Percentiles rank a stretch among this genome's conserved stretches.
These are phyloP conservation scores for Cyclargus thomasi DNA, from an alignment of 1,140 invertebrate species.

Conservation along the genomic window DNA sequence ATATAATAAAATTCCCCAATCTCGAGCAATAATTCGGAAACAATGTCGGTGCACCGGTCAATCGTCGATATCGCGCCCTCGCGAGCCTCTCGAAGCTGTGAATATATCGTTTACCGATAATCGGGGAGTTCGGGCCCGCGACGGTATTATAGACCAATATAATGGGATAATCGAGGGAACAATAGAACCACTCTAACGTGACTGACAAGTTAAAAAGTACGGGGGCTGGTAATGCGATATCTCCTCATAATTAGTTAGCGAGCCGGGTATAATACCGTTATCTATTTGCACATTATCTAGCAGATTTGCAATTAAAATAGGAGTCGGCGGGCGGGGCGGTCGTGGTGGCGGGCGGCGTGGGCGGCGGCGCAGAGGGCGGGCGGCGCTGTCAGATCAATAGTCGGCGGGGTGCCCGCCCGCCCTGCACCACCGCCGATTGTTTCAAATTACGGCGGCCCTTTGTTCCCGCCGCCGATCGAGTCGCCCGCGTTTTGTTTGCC, in stretches of 20 bases:
- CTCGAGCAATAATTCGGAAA: neutral
- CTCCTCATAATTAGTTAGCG: conserved; percentile 67
- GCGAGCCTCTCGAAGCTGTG: neutral
- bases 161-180: conserved; percentile 10
- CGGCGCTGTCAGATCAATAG: conserved; percentile 68
- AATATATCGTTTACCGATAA: conserved; percentile 6
- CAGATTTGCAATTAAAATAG: conserved; percentile 74
- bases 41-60: neutral
- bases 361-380: conserved; percentile 35
- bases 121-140: neutral
- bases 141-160: neutral
- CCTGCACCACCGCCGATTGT: conserved; percentile 66
- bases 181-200: conserved; percentile 9
- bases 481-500: conserved; percentile 62
- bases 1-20: neutral
- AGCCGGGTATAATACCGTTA: conserved; percentile 68
- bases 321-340: conserved; percentile 44
- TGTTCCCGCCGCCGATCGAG: conserved; percentile 66
- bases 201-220: conserved; percentile 21
- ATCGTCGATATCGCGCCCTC: neutral
- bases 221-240: conserved; percentile 44
- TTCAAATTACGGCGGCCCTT: conserved; percentile 70
- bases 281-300: conserved; percentile 73
- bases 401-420: conserved; percentile 61
- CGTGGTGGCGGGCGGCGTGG: conserved; percentile 31